Conservation (phyloP, 1,140 invertebrate species). For the Eumaeus atala region DNA sequence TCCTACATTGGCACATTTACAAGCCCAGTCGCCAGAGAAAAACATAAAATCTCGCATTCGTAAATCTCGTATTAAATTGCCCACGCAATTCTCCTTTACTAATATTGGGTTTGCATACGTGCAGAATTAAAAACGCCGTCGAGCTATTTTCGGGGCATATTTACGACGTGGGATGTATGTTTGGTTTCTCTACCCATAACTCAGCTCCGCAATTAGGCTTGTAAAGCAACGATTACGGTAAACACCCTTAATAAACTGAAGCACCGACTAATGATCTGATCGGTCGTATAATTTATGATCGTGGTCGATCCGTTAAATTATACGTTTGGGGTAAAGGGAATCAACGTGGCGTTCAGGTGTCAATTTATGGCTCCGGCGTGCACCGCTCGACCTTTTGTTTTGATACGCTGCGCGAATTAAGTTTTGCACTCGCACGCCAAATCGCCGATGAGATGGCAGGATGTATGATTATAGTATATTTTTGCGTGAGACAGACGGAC, state of each 20-base stretch:
- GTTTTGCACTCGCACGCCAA: background rate
- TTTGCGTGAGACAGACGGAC: background rate
- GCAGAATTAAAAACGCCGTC: conserved; percentile 14
- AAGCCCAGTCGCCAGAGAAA: too few relatives aligned
- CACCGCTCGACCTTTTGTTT: background rate
- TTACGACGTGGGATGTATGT: conserved; percentile 14
- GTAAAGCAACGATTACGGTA: conserved; percentile 17
- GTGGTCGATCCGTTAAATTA: conserved; percentile 13
- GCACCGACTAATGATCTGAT: conserved; percentile 17
- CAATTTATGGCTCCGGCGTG: conserved; percentile 16
- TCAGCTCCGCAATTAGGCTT: conserved; percentile 17
- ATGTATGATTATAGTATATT: background rate
- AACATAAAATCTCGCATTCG: background rate
- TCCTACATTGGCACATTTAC: too few relatives aligned
- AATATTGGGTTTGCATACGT: conserved; percentile 14
- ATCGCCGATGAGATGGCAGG: background rate
- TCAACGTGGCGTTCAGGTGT: conserved; percentile 16
- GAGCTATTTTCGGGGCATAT: conserved; percentile 11
- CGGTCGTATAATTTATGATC: conserved; percentile 16
- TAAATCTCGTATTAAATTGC: conserved; percentile 9
- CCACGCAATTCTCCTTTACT: conserved; percentile 10
- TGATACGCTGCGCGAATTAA: background rate
- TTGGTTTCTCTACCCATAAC: conserved; percentile 19
- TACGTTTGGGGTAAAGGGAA: conserved; percentile 9
- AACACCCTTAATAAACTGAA: conserved; percentile 19